These are phyloP conservation scores for Tachystola acroxantha DNA, from an alignment of 2,888 invertebrate species.

Conservation along the genomic window DNA sequence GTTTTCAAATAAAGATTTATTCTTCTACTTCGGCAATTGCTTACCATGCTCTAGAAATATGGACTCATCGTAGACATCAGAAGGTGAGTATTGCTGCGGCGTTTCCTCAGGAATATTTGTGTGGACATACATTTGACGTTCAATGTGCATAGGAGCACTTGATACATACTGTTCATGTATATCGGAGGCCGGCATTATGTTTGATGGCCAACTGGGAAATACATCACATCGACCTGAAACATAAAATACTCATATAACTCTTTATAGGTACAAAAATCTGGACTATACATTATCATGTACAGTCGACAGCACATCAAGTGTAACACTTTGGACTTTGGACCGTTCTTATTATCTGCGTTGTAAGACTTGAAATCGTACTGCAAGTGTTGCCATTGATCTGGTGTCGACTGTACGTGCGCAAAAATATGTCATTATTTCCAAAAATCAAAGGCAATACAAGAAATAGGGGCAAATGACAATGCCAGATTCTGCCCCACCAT, in stretches of 20 bases:
- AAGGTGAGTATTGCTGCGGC: conserved; percentile 41
- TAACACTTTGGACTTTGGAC: too few species aligned
- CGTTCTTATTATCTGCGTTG: too few species aligned
- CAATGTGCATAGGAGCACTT: not conserved
- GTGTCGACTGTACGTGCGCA: too few species aligned
- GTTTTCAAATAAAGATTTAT: too few species aligned
- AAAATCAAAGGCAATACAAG: too few species aligned
- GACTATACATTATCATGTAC: not conserved
- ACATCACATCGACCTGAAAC: not conserved
- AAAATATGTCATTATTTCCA: too few species aligned
- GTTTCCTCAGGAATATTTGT: conserved; percentile 12
- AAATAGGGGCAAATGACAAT: too few species aligned
- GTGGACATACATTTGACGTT: conserved; percentile 18
- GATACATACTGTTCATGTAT: not conserved
- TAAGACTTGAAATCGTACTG: too few species aligned
- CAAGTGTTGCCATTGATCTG: too few species aligned
- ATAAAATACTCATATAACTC: not conserved
- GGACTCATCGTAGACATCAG: conserved; percentile 35
- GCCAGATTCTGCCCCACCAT: too few species aligned
- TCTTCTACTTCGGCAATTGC: too few species aligned
- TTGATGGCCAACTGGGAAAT: not conserved
- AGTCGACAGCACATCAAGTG: too few species aligned
- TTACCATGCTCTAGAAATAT: conserved; percentile 2
- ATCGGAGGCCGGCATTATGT: not conserved
- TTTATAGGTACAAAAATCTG: not conserved